These are phyloP conservation scores for Cynoglossus semilaevis DNA, from an alignment of 2,113 vertebrate genomes.

Conservation along the genomic window DNA sequence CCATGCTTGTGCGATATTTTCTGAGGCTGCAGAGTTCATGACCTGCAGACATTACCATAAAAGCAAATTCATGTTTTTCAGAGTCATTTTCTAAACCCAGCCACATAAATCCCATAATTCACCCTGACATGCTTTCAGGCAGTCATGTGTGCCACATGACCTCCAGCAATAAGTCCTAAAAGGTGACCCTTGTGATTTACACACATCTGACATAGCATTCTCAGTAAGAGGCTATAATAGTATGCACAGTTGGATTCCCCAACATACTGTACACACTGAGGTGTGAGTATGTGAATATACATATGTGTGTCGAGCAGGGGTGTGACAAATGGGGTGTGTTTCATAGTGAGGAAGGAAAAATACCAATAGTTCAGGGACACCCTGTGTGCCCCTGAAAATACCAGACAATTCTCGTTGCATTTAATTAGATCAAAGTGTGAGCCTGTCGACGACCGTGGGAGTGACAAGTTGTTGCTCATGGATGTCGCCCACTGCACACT, in stretches of 20 bases:
- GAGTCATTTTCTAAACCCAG: conserved; percentile 58
- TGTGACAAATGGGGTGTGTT: conserved; percentile 58
- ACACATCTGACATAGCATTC: conserved; percentile 54
- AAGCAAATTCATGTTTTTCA: conserved; percentile 78
- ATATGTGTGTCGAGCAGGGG: conserved; percentile 24
- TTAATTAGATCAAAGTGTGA: conserved; percentile 55
- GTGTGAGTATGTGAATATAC: conserved; percentile 11
- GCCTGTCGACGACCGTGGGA: conserved; percentile 24
- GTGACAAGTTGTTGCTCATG: conserved; percentile 49
- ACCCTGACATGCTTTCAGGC: conserved; percentile 65
- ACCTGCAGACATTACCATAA: conserved; percentile 72
- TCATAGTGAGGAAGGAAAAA: conserved; percentile 23
- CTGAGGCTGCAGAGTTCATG: conserved; percentile 36
- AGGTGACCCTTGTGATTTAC: conserved; percentile 74
- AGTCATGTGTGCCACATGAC: conserved; percentile 61
- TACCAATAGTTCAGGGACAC: conserved; percentile 31
- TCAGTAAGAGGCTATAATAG: conserved; percentile 60
- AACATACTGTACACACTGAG: conserved; percentile 40
- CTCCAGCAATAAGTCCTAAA: conserved; percentile 70
- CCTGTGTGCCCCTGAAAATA: conserved; percentile 28
- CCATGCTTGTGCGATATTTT: conserved; percentile 36
- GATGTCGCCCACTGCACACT: conserved; percentile 33
- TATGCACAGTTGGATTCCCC: conserved; percentile 58
- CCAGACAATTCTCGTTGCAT: conserved; percentile 50
- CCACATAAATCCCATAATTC: conserved; percentile 72